Conservation (phyloP, 2,888 invertebrate species). For the Lycia hirtaria region DNA sequence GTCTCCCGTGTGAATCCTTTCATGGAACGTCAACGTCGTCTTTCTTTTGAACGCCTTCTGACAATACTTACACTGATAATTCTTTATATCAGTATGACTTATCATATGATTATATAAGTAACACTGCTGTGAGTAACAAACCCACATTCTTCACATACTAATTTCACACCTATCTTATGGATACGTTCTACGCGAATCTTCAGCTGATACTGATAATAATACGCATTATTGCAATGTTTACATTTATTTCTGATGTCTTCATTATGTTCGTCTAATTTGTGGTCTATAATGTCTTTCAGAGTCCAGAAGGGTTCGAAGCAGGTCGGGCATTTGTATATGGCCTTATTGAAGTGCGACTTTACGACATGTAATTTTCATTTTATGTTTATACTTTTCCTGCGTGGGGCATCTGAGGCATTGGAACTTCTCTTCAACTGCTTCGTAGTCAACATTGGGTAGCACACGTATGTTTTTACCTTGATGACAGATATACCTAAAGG, state of each 20-base stretch:
- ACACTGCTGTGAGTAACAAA: constrained; percentile 70
- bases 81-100: neutral
- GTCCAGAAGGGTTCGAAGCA: neutral
- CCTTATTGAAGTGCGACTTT: neutral
- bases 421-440: neutral
- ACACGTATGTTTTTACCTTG: neutral
- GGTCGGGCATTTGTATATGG: neutral
- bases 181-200: constrained; percentile 62
- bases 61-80: constrained; percentile 23
- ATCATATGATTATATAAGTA: too few species aligned
- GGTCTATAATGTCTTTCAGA: constrained; percentile 36
- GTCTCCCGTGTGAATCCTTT: constrained; percentile 45
- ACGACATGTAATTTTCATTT: neutral
- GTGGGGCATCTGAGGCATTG: constrained; percentile 7
- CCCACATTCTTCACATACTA: constrained; percentile 56
- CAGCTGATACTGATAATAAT: too few species aligned
- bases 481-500: constrained; percentile 1
- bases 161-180: constrained; percentile 28
- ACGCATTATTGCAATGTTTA: constrained; percentile 37
- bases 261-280: constrained; percentile 54
- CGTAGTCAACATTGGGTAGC: neutral
- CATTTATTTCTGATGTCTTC: constrained; percentile 44
- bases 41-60: constrained; percentile 11
- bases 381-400: too few species aligned
- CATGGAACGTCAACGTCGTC: neutral